Base-by-base conservation (phyloP, 2,888 invertebrate genomes). In the Pyrrhosoma nymphula region DNA sequence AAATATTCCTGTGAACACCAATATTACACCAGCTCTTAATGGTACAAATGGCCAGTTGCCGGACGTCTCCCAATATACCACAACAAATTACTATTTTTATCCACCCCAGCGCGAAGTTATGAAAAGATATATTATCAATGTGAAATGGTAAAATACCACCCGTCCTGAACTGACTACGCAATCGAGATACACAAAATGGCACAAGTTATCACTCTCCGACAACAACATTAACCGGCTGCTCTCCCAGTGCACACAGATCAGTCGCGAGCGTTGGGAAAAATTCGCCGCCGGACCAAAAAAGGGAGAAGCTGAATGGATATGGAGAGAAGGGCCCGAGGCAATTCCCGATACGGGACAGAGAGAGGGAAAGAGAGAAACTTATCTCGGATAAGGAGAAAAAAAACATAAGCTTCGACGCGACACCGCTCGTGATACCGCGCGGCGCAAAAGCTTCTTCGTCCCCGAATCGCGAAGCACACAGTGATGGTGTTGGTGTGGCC, bases 361-460 rank as follows among this genome's bases (percentile, higher is more conserved):
- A 12, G 16, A 2, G 12, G 60, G 56, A 16, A 56, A 47, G 75
- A 16, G 30, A 30, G 8, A 23, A 20, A 30, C 30, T 75, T 75
- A 75, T 75, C 12, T 8, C 75, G 63, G 23, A 63, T 6, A n/a
- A 26, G 18, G 26, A 69, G 23, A 26, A 69, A 69, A 20, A 35
- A 16, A 14, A 60, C 60, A 93, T 47, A 47, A 3, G 30, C 39
- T 39, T n/a, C n/a, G n/a, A 23, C 93, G 60, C 47, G 93, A 75
- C 47, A 91, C n/a, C 93, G 47, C 91, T 93, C 90, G n/a, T 60
- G 18, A 20, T 60, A 20, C 75, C 69, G 75, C 35, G 69, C 69
- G 93, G 93, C 69, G 93, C 63, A 93, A 93, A 69, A 93, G 69
- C 20, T 26, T 69, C 20, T 26, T 47, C 47, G 93, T 20, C 69